Evolutionary conservation across 2,888 invertebrate species (phyloP).

Genomic region (Nomada flava): DNA sequence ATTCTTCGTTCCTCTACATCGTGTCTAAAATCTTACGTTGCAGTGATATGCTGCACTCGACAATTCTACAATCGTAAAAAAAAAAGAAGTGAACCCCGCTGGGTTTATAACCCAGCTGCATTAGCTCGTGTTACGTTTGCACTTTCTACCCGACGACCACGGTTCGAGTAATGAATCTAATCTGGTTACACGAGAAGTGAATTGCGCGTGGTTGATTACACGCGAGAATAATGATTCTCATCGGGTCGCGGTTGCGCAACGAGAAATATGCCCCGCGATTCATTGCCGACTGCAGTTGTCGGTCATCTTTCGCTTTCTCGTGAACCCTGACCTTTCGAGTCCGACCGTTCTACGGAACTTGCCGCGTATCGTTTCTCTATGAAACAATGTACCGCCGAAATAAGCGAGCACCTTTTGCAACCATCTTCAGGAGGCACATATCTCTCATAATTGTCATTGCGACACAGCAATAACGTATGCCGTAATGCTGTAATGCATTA

Average conservation of each 20-base stretch:
- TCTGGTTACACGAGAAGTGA: neutral
- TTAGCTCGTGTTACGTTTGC: too few relatives aligned
- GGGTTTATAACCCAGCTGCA: too few relatives aligned
- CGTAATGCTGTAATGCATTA: neutral
- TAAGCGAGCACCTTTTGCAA: too few relatives aligned
- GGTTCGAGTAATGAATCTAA: neutral
- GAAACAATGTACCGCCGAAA: too few relatives aligned
- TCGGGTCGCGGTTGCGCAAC: conserved; percentile 31
- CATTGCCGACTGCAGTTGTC: conserved; percentile 31
- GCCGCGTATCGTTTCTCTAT: neutral
- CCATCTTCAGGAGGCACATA: too few relatives aligned
- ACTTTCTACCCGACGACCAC: neutral
- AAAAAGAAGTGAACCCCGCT: too few relatives aligned
- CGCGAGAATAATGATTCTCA: conserved; percentile 11
- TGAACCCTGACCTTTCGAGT: conserved; percentile 22
- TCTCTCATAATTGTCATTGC: too few relatives aligned
- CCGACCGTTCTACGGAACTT: neutral
- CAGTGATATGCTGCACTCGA: too few relatives aligned
- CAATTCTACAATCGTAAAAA: too few relatives aligned
- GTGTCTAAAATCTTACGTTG: too few relatives aligned
- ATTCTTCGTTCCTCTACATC: too few relatives aligned
- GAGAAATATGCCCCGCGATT: conserved; percentile 26
- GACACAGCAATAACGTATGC: too few relatives aligned
- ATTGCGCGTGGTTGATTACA: neutral
- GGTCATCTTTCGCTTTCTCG: conserved; percentile 33